These are phyloP conservation scores for Anseranas semipalmata DNA, from an alignment of 2,113 vertebrate species.

Conservation along the genomic window DNA sequence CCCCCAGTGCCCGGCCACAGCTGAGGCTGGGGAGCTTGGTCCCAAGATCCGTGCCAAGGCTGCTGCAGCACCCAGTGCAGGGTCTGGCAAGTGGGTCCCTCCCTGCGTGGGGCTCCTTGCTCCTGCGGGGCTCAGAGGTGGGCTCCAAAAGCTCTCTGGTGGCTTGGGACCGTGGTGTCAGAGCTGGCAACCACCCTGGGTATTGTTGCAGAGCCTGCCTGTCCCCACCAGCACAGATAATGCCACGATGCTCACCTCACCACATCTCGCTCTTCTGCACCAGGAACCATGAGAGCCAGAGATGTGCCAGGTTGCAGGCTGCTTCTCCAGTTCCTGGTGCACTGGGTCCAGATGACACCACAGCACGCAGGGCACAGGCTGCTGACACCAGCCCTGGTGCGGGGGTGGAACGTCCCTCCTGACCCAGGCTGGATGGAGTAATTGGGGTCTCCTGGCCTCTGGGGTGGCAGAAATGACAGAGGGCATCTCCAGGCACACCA, in stretches of 20 bases:
- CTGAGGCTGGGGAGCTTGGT: background rate
- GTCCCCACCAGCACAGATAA: no score
- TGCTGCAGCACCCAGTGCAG: background rate
- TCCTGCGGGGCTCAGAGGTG: background rate
- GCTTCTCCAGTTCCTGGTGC: background rate
- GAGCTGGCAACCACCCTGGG: background rate
- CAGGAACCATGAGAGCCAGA: background rate
- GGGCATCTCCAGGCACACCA: background rate
- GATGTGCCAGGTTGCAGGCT: rapidly evolving
- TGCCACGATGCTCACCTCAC: rapidly evolving
- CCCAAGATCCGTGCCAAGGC: no score
- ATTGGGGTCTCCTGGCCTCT: background rate
- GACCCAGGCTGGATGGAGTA: rapidly evolving
- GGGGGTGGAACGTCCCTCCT: background rate
- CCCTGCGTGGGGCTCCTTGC: background rate
- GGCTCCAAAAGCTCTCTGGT: background rate
- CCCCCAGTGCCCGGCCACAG: rapidly evolving
- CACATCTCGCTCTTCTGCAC: background rate
- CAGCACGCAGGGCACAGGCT: rapidly evolving
- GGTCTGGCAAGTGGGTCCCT: background rate
- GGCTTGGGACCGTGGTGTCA: background rate
- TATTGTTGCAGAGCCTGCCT: background rate
- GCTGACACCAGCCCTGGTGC: background rate
- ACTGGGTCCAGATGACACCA: rapidly evolving
- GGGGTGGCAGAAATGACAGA: background rate